Evolutionary conservation across 2,797 vertebrate species (phyloP), one percentile per base, ranked within the genome.

Genomic region (Anas acuta): DNA sequence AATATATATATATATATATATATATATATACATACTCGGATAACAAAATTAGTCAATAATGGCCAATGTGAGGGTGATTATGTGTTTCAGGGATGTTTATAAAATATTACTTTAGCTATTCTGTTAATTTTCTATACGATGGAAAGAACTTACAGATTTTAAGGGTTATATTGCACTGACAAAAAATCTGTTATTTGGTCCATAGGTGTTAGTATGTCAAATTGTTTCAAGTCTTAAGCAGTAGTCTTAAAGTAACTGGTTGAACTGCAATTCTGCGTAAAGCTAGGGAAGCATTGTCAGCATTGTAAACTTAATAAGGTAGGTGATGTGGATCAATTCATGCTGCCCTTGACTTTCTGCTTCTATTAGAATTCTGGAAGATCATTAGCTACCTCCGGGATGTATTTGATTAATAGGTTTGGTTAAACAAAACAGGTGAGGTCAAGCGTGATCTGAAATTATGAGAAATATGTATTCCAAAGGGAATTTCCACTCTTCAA

Each of bases 271-370:
- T 77, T 96, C 87, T 83, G 90, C 86, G 89, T 87, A 92, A 94
- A 95, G 94, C n/a, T 28, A 65, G 77, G 70, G 53, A 95, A 95
- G 90, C 51, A 19, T 12, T 85, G 85, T 93, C 96, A 96, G 94
- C 87, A 56, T 65, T 93, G 89, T 96, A 96, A 97, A 95, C 96
- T 95, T 97, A 96, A 97, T 95, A 97, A 95, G 96, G 88, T 96
- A 67, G 96, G 79, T 96, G 92, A 96, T 95, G 92, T 93, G 93
- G 96, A 97, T 98, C 98, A 97, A 97, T 97, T 96, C 88, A 60
- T 90, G 85, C 92, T 97, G 97, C 97, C 98, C 98, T 98, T 98
- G 98, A 98, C 97, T 98, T 97, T 96, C 96, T 97, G 92, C 96
- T 97, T 96, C 97, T 96, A 76, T 96, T 97, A 96, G 92, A 97